Conservation (phyloP, 2,797 vertebrate species). For the Propithecus deckenii region DNA sequence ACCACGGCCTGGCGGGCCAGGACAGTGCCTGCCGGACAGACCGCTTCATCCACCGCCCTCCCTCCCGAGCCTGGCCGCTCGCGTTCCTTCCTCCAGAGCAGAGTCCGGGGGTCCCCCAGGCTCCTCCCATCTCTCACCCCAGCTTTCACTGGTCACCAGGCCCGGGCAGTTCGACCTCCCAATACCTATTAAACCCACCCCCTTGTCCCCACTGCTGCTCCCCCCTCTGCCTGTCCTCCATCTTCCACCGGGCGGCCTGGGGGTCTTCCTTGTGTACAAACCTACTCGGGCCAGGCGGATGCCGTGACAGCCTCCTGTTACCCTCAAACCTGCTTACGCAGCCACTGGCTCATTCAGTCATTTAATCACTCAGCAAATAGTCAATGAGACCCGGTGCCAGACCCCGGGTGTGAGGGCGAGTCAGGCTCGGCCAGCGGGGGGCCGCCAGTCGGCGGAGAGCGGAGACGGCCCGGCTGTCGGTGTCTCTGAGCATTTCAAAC, state of each 20-base stretch:
- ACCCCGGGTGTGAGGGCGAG: background rate
- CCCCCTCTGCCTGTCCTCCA: background rate
- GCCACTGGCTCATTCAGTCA: background rate
- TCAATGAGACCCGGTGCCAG: background rate
- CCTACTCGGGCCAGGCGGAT: background rate
- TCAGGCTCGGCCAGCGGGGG: rapidly evolving
- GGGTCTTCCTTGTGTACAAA: background rate
- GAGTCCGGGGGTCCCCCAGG: background rate
- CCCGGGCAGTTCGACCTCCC: background rate
- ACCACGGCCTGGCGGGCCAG: background rate
- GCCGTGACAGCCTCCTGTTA: rapidly evolving
- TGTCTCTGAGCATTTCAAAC: background rate
- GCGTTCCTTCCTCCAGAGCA: background rate
- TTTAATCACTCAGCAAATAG: background rate
- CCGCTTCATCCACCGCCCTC: too few relatives aligned
- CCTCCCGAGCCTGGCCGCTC: background rate
- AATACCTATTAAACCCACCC: rapidly evolving
- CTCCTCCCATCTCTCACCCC: background rate
- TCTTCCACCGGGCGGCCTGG: background rate
- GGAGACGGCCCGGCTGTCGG: background rate
- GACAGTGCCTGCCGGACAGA: rapidly evolving
- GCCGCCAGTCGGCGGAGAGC: background rate
- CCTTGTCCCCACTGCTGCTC: background rate
- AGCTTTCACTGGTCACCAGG: background rate
- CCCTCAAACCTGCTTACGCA: background rate